Evolutionary conservation across 2,797 vertebrate genomes (phyloP).

Genomic region (Neostethus bicornis): DNA sequence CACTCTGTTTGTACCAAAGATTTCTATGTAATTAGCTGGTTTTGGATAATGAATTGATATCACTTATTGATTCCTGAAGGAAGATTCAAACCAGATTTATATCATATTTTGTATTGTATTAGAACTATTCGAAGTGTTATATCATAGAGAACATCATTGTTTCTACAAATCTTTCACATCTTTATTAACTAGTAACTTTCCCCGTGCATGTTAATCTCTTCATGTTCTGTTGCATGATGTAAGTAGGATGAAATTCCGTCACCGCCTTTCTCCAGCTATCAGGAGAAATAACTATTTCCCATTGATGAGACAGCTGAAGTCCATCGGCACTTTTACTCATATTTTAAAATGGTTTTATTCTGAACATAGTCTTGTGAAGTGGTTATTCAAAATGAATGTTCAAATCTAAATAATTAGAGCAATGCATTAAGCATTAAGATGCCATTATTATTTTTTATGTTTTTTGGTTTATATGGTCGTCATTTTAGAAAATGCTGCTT

Average conservation of each 20-base stretch:
- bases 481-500: not conserved
- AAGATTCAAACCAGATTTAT: no score
- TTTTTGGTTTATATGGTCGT: not conserved
- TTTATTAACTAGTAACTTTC: constrained; percentile 22
- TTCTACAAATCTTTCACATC: constrained; percentile 2
- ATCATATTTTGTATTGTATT: no score
- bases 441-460: not conserved
- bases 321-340: constrained; percentile 21
- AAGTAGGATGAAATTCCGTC: constrained; percentile 64
- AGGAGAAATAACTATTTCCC: constrained; percentile 36
- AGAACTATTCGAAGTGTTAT: no score
- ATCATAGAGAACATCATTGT: not conserved
- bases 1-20: no score
- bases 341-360: not conserved
- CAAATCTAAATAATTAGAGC: not conserved
- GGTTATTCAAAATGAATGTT: no score
- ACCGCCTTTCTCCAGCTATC: constrained; percentile 37
- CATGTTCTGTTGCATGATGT: constrained; percentile 61
- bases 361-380: no score
- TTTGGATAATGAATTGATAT: no score
- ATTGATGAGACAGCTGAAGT: constrained; percentile 37
- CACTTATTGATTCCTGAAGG: no score
- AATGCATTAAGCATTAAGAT: not conserved
- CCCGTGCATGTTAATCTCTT: constrained; percentile 35
- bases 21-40: no score